phyloP scores from a whole-genome alignment of 2,797 vertebrate species.

The Myripristis jacobus region DNA sequence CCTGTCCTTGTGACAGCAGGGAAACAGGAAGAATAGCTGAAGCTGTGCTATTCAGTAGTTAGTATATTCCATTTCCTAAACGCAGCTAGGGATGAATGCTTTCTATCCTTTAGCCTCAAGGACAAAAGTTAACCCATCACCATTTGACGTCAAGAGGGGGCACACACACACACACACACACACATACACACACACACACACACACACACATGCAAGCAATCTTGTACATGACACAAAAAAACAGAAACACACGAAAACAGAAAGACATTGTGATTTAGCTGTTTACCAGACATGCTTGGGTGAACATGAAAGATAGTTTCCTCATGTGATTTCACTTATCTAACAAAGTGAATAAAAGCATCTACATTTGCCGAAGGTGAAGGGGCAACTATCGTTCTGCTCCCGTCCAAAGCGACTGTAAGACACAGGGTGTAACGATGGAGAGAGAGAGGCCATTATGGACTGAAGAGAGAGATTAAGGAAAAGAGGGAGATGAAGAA shows the following conservation, averaged over 20 bases:
- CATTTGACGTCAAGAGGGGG: constrained; percentile 37
- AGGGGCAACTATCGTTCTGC: neutral
- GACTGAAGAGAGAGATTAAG: constrained; percentile 13
- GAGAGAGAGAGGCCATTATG: neutral
- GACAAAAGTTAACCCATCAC: constrained; percentile 28
- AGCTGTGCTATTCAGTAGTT: constrained; percentile 34
- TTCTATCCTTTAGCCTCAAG: constrained; percentile 20
- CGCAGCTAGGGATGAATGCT: constrained; percentile 9
- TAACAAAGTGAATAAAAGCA: constrained; percentile 4
- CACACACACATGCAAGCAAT: neutral
- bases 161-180: constrained; percentile 1
- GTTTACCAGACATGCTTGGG: constrained; percentile 1
- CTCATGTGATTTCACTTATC: constrained; percentile 10
- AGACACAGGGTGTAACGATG: neutral
- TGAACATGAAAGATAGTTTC: neutral
- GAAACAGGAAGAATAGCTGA: constrained; percentile 42
- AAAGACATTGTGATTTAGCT: neutral
- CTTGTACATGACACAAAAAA: neutral
- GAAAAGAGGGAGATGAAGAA: neutral
- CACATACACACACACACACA: constrained; percentile 3
- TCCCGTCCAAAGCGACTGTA: neutral
- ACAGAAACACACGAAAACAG: neutral
- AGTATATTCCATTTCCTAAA: constrained; percentile 36
- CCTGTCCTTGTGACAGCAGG: constrained; percentile 12
- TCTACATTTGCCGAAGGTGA: neutral